These are phyloP conservation scores for Chloropsis cyanopogon DNA, from an alignment of 2,113 vertebrate genomes.

Conservation along the genomic window DNA sequence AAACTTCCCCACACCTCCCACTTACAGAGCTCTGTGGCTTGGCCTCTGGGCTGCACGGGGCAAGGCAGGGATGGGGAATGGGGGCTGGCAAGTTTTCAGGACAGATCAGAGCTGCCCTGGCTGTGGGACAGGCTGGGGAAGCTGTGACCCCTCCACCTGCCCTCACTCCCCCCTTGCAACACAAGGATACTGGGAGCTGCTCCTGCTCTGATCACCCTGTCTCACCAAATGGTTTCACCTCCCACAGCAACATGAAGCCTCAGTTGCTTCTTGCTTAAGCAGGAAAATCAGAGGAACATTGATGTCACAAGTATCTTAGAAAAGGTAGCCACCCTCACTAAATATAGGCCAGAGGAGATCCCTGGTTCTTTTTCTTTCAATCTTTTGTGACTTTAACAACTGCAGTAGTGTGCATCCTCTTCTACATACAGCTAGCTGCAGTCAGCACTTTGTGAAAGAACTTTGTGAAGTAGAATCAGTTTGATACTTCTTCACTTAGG, in stretches of 20 bases:
- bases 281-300: neutral
- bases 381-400: neutral
- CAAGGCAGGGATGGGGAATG: neutral
- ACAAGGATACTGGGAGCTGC: too few relatives aligned
- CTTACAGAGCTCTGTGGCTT: accelerated
- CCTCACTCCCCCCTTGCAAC: accelerated
- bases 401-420: neutral
- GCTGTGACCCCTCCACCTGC: accelerated
- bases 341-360: neutral
- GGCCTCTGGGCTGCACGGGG: neutral
- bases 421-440: neutral
- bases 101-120: neutral
- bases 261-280: neutral
- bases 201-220: neutral
- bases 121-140: accelerated
- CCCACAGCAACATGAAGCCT: neutral
- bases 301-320: neutral
- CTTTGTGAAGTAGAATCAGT: neutral
- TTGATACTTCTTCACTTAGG: neutral
- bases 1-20: neutral
- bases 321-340: neutral
- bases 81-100: neutral
- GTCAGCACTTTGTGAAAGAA: neutral
- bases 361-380: neutral
- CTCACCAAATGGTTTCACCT: neutral